Conservation (phyloP, 2,888 invertebrate species). For the Sicus ferrugineus region DNA sequence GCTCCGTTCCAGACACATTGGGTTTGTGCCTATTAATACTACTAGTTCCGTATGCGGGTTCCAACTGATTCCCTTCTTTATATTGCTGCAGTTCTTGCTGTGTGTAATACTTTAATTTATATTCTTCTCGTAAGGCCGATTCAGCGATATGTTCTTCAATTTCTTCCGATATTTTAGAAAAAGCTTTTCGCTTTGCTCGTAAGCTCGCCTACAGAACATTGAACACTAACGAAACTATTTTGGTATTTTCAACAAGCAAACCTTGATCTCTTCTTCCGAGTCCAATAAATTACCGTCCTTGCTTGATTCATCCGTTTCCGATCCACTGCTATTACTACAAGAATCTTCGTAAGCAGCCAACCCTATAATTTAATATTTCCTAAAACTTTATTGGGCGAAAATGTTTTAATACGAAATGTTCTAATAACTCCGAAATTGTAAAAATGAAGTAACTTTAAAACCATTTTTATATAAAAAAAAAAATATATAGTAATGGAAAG, state of each 20-base stretch:
- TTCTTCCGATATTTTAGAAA: constrained; percentile 78
- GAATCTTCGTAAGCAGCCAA: constrained; percentile 82
- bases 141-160: constrained; percentile 76
- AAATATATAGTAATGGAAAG: too few relatives aligned
- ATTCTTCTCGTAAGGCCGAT: constrained; percentile 69
- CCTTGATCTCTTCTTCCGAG: constrained; percentile 80
- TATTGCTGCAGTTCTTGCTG: constrained; percentile 44
- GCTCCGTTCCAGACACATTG: not conserved
- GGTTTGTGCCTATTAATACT: constrained; percentile 18
- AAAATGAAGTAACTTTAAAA: too few relatives aligned
- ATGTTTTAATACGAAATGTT: too few relatives aligned
- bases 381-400: constrained; percentile 48
- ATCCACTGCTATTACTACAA: constrained; percentile 68
- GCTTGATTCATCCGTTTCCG: constrained; percentile 56
- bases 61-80: constrained; percentile 18
- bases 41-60: constrained; percentile 15
- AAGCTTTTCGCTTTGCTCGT: constrained; percentile 72
- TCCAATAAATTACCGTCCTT: constrained; percentile 64
- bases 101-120: constrained; percentile 51
- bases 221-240: not conserved
- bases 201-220: constrained; percentile 67
- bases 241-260: constrained; percentile 49
- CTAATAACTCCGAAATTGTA: too few relatives aligned
- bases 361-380: constrained; percentile 69
- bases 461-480: too few relatives aligned